These are phyloP conservation scores for Thelaira solivaga DNA, from an alignment of 2,888 invertebrate genomes.

Conservation along the genomic window DNA sequence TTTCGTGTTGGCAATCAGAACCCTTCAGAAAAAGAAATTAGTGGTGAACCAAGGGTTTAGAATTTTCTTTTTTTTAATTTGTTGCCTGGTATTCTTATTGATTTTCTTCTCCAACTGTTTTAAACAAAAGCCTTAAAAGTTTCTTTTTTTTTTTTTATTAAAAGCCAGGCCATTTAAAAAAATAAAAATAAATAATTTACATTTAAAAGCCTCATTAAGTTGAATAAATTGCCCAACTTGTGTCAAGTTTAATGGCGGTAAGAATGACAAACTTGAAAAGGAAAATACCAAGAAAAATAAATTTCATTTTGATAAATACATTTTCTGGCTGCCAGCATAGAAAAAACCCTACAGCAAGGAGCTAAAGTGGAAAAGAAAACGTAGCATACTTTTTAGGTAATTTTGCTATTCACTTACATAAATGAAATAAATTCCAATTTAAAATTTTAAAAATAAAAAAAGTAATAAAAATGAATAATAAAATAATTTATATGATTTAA, in stretches of 20 bases:
- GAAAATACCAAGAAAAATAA: not conserved
- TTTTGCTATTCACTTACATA: no score
- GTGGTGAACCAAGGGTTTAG: no score
- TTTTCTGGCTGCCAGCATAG: not conserved
- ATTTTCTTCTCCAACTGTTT: no score
- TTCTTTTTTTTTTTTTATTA: no score
- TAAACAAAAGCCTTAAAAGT: no score
- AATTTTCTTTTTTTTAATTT: no score
- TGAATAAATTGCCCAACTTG: not conserved
- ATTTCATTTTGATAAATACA: no score
- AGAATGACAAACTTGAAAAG: not conserved
- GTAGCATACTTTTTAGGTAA: not conserved
- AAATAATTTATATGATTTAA: no score
- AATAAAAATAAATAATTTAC: slow-evolving; percentile 9
- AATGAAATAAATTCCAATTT: not conserved
- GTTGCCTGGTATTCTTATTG: no score
- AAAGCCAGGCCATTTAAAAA: not conserved
- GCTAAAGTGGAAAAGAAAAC: not conserved
- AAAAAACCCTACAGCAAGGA: not conserved
- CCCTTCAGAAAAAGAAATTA: no score
- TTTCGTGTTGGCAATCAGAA: no score
- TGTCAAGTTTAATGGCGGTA: not conserved
- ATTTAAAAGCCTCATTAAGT: slow-evolving; percentile 7
- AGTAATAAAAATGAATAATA: no score
- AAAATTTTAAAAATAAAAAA: not conserved